phyloP scores from a whole-genome alignment of 2,797 vertebrate species.

The Alca torda region DNA sequence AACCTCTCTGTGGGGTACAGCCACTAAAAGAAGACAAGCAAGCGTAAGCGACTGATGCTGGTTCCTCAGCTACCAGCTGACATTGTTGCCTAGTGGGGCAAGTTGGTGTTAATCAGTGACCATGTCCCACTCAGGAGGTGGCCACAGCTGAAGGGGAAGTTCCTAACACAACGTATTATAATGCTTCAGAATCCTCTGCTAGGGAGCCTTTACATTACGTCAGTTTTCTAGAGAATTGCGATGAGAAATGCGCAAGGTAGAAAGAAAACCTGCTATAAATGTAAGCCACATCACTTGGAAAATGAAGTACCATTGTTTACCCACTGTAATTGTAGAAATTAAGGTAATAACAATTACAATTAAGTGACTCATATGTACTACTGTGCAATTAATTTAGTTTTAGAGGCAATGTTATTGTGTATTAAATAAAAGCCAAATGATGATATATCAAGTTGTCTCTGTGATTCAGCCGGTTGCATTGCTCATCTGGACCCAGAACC shows the following conservation, averaged over 20 bases:
- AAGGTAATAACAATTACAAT: conserved; percentile 53
- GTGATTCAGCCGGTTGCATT: background rate
- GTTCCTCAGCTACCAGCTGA: background rate
- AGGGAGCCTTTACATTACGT: background rate
- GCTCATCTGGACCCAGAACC: background rate
- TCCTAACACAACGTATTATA: background rate
- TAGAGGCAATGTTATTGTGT: background rate
- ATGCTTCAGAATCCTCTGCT: background rate
- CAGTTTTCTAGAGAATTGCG: background rate
- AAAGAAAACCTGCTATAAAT: background rate
- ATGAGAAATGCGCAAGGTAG: background rate
- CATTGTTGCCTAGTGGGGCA: background rate
- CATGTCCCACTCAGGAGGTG: background rate
- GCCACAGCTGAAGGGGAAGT: background rate
- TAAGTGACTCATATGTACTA: conserved; percentile 7
- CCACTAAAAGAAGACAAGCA: background rate
- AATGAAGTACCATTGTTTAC: background rate
- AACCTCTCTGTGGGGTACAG: background rate
- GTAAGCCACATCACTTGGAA: background rate
- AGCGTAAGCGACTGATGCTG: background rate
- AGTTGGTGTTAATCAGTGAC: background rate
- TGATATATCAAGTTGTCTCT: background rate
- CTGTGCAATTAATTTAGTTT: background rate
- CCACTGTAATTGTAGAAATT: conserved; percentile 31
- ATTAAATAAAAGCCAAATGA: conserved; percentile 6